Percentiles rank a stretch among this genome's conserved stretches.
These are phyloP conservation scores for Plebejus anna DNA, from an alignment of 2,888 invertebrate species.

Conservation along the genomic window DNA sequence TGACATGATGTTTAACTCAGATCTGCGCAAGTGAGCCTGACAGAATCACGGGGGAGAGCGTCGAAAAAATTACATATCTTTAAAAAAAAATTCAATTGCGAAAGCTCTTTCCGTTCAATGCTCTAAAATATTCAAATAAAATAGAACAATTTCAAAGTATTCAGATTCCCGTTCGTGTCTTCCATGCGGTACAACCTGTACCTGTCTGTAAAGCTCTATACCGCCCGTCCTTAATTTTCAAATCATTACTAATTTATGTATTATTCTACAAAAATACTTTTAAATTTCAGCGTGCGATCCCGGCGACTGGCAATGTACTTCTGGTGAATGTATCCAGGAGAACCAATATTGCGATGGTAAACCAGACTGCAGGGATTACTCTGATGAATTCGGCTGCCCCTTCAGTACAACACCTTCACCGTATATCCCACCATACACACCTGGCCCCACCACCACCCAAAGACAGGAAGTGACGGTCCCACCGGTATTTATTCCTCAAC, in stretches of 20 bases:
- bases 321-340: constrained; percentile 83
- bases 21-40: too few relatives aligned
- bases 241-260: not conserved
- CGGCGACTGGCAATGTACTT: constrained; percentile 84
- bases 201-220: too few relatives aligned
- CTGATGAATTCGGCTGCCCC: constrained; percentile 83
- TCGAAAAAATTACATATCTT: too few relatives aligned
- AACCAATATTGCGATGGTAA: constrained; percentile 82
- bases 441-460: not conserved
- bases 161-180: too few relatives aligned
- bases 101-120: too few relatives aligned
- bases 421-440: not conserved
- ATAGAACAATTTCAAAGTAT: too few relatives aligned
- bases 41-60: too few relatives aligned
- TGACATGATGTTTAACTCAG: too few relatives aligned
- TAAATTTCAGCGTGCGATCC: constrained; percentile 66
- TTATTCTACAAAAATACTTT: not conserved
- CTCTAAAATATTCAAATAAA: too few relatives aligned
- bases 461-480: not conserved
- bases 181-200: too few relatives aligned
- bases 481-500: not conserved
- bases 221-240: not conserved
- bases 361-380: constrained; percentile 82
- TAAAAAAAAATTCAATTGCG: too few relatives aligned
- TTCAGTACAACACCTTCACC: constrained; percentile 32